phyloP scores from a whole-genome alignment of 2,797 vertebrate genomes.

The Pagetopsis macropterus region DNA sequence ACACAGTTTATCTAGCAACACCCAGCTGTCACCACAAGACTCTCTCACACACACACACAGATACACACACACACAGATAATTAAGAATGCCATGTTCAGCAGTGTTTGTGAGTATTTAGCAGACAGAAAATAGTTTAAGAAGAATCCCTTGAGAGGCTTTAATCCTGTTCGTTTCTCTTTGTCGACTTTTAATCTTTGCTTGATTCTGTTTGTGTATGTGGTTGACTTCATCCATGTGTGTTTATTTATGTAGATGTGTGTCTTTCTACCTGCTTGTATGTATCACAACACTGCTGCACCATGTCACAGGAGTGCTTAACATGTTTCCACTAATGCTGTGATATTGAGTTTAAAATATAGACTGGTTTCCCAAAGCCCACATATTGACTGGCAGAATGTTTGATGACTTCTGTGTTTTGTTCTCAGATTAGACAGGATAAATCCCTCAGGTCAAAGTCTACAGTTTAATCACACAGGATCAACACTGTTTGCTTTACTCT shows the following conservation, averaged over 20 bases:
- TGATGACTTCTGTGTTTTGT: slow-evolving; percentile 10
- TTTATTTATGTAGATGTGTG: slow-evolving; percentile 50
- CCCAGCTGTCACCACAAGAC: slow-evolving; percentile 49
- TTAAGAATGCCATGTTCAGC: slow-evolving; percentile 39
- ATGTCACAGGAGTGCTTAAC: slow-evolving; percentile 1
- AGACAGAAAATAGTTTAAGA: slow-evolving; percentile 43
- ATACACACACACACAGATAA: slow-evolving; percentile 1
- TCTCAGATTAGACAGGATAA: slow-evolving; percentile 29
- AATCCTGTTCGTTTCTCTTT: slow-evolving; percentile 50
- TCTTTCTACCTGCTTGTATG: slow-evolving; percentile 30
- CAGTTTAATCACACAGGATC: slow-evolving; percentile 14
- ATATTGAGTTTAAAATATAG: neutral
- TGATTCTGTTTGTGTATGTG: slow-evolving; percentile 13
- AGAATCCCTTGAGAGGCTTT: slow-evolving; percentile 31
- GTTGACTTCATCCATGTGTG: slow-evolving; percentile 23
- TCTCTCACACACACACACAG: slow-evolving; percentile 12
- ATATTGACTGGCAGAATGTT: neutral
- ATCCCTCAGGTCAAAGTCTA: slow-evolving; percentile 36
- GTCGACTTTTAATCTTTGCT: slow-evolving; percentile 45
- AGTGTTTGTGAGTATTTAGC: slow-evolving; percentile 50
- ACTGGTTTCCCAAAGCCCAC: neutral
- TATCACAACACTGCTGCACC: neutral
- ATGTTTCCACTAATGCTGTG: neutral
- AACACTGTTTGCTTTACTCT: slow-evolving; percentile 10
- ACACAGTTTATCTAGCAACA: slow-evolving; percentile 66